Conservation (phyloP, 2,888 invertebrate genomes). For the Pycnomerus fuliginosus region DNA sequence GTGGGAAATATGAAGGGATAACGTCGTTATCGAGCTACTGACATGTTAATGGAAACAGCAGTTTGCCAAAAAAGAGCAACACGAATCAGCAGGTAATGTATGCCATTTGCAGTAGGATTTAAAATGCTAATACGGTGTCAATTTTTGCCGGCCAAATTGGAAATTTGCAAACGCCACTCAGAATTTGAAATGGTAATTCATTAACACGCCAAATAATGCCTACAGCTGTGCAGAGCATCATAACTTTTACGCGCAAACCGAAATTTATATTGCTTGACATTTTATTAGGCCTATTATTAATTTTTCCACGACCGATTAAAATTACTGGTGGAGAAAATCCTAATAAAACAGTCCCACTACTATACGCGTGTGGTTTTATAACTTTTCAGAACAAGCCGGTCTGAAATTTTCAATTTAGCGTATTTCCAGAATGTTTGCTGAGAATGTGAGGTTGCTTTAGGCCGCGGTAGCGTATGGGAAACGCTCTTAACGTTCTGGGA, state of each 20-base stretch:
- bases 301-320: background rate
- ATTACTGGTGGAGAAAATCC: conserved; percentile 8
- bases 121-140: conserved; percentile 31
- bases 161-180: conserved; percentile 30
- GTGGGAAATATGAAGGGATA: conserved; percentile 19
- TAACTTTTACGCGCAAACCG: conserved; percentile 9
- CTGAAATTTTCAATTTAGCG: conserved; percentile 33
- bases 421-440: conserved; percentile 23
- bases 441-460: conserved; percentile 28
- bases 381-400: conserved; percentile 27
- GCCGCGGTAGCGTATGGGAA: conserved; percentile 3
- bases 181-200: conserved; percentile 25
- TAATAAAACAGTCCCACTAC: conserved; percentile 13
- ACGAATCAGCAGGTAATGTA: conserved; percentile 21
- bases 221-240: conserved; percentile 10
- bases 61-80: conserved; percentile 13
- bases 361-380: conserved; percentile 20
- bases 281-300: background rate
- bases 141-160: conserved; percentile 28
- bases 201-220: conserved; percentile 18
- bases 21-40: conserved; percentile 17
- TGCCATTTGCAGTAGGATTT: conserved; percentile 28
- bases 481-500: conserved; percentile 35
- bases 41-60: conserved; percentile 15
- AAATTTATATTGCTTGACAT: too few species aligned